Evolutionary conservation across 2,797 vertebrate species (phyloP), one percentile per base, ranked within the genome.

Genomic region (Forpus xanthops): DNA sequence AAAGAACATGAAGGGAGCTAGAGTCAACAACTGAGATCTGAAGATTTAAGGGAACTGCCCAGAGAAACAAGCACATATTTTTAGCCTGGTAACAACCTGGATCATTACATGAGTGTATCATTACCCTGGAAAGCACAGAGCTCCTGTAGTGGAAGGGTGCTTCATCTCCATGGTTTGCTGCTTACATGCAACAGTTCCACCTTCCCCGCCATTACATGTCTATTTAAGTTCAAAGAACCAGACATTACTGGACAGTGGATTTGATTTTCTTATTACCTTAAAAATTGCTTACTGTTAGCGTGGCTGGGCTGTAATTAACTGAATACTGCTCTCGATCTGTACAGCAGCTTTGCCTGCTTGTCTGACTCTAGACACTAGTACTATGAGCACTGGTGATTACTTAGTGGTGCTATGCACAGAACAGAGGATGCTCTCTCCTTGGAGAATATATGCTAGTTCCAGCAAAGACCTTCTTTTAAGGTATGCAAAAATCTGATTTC

Each of bases 31-130:
- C 68, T 74, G 28, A 42, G 68, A 65, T 60, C 30, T 70, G 53
- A 87, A 94, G 67, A 79, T 90, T 84, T 85, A 92, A 94, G 70
- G 2, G 4, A 90, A 92, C 66, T 77, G 56, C 73, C 41, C 15
- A 27, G 52, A 87, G 77, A 89, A 87, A 72, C n/a, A 93, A 93
- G 68, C 49, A 62, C 18, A 15, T 68, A 79, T 82, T 93, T 92
- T 89, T n/a, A 81, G 39, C 39, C 42, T 66, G 28, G 53, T 84
- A 92, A 76, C 44, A 86, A 64, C 39, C 62, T 74, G 3, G 1
- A 47, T 23, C n/a, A 58, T 87, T 79, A 87, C 41, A 6, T 37
- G 84, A 94, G 50, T 24, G 31, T 33, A 42, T n/a, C 73, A 35
- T 79, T 49, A 75, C 45, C 33, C 62, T 76, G 65, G 52, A 78